Percentiles rank a stretch among this genome's conserved stretches.
Evolutionary conservation across 2,888 invertebrate species (phyloP).

Genomic region (Chrysodeixis includens): DNA sequence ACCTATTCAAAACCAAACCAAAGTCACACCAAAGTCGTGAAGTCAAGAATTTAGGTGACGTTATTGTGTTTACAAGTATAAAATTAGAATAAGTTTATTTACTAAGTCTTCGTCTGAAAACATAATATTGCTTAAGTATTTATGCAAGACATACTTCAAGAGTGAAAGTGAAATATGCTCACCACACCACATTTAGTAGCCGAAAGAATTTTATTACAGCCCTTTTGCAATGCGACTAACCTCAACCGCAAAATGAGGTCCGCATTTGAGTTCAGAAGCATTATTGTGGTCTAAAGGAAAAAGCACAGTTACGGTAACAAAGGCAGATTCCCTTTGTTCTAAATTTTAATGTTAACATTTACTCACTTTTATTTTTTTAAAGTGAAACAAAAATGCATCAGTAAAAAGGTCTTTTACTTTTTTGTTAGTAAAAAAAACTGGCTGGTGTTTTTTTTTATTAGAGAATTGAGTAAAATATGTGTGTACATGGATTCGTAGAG

Average conservation of each 20-base stretch:
- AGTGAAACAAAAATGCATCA: slow-evolving; percentile 32
- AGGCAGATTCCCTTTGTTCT: slow-evolving; percentile 57
- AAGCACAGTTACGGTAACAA: slow-evolving; percentile 51
- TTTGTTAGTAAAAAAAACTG: background rate
- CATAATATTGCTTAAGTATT: slow-evolving; percentile 1
- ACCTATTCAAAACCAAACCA: no score
- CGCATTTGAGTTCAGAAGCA: slow-evolving; percentile 64
- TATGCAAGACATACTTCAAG: slow-evolving; percentile 16
- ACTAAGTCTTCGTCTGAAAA: no score
- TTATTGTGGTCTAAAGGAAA: slow-evolving; percentile 70
- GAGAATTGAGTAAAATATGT: background rate
- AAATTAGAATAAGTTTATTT: no score
- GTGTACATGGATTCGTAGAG: background rate
- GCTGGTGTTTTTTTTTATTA: no score
- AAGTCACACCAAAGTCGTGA: no score
- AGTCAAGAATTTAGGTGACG: no score
- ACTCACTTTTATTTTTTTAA: slow-evolving; percentile 26
- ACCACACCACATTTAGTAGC: slow-evolving; percentile 52
- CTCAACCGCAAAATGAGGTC: slow-evolving; percentile 68
- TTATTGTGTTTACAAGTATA: no score
- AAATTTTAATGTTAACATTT: slow-evolving; percentile 37
- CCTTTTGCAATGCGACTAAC: slow-evolving; percentile 62
- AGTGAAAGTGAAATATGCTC: slow-evolving; percentile 15
- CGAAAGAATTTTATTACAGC: slow-evolving; percentile 62
- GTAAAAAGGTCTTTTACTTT: slow-evolving; percentile 13